Percentiles rank a stretch among this genome's conserved stretches.
Evolutionary conservation across 2,797 vertebrate genomes (phyloP).

Genomic region (Artibeus jamaicensis): DNA sequence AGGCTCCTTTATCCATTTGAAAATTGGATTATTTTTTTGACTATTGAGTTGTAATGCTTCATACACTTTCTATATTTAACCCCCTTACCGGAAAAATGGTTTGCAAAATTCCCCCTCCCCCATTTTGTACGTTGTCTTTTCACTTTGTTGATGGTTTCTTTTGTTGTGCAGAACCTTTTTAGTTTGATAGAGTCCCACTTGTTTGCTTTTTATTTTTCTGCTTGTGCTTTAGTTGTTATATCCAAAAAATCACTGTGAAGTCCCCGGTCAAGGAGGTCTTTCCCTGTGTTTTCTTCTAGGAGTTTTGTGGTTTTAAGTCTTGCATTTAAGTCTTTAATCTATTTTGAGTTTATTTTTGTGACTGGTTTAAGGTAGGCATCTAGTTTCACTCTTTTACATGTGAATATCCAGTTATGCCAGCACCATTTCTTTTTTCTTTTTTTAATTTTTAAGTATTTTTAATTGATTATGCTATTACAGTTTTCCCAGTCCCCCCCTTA

Average conservation of each 20-base stretch:
- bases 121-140: neutral
- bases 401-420: neutral
- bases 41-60: neutral
- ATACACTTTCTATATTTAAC: neutral
- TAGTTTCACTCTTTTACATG: neutral
- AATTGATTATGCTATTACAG: no score
- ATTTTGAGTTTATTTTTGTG: neutral
- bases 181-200: neutral
- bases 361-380: neutral
- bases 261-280: neutral
- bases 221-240: neutral
- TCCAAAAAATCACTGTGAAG: neutral
- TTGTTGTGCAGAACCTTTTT: neutral
- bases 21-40: neutral
- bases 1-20: neutral
- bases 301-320: neutral
- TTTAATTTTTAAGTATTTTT: no score
- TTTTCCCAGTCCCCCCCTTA: no score
- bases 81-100: neutral
- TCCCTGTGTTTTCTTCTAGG: neutral
- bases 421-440: neutral
- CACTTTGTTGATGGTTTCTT: neutral
- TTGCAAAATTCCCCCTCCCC: neutral
- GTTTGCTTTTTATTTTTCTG: neutral
- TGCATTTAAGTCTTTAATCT: neutral